These are phyloP conservation scores for Atopsyche davidsoni DNA, from an alignment of 1,140 invertebrate genomes.

Conservation along the genomic window DNA sequence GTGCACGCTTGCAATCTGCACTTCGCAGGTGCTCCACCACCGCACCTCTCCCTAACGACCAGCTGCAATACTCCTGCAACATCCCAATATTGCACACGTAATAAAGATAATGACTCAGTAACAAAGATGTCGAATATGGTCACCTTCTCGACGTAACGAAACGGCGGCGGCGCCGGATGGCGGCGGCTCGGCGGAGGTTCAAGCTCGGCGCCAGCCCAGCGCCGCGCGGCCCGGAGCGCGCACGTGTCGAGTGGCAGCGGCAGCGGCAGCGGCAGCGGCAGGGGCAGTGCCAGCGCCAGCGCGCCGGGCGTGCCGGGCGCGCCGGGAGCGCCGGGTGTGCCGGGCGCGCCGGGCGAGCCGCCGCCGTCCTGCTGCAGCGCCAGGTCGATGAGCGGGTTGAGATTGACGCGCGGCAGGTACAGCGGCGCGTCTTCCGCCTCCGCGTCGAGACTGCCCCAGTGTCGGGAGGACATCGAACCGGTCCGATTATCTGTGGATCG, in stretches of 20 bases:
- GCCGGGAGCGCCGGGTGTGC: constrained; percentile 36
- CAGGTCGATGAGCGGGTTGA: constrained; percentile 46
- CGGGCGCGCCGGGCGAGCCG: constrained; percentile 35
- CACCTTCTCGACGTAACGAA: constrained; percentile 18
- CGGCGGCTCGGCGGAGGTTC: not conserved
- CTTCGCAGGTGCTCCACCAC: constrained; percentile 39
- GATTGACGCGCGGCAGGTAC: constrained; percentile 40
- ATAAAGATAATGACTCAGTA: not conserved
- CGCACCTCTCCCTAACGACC: constrained; percentile 41
- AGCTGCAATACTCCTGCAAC: constrained; percentile 41
- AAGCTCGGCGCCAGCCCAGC: constrained; percentile 2
- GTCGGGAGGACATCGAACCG: no score
- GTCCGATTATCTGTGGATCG: no score
- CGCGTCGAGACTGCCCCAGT: constrained; percentile 44
- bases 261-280: constrained; percentile 35
- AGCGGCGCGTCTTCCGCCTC: constrained; percentile 33
- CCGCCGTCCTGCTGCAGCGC: constrained; percentile 47
- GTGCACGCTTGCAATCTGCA: constrained; percentile 40
- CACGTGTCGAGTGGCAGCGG: constrained; percentile 36
- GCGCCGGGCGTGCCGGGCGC: constrained; percentile 35
- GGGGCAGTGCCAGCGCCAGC: constrained; percentile 35
- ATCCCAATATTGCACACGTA: not conserved
- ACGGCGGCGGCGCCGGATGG: not conserved
- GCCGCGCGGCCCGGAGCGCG: constrained; percentile 23
- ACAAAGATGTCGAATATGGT: not conserved